phyloP scores from a whole-genome alignment of 2,888 invertebrate genomes.

The Priocnemis perturbator region DNA sequence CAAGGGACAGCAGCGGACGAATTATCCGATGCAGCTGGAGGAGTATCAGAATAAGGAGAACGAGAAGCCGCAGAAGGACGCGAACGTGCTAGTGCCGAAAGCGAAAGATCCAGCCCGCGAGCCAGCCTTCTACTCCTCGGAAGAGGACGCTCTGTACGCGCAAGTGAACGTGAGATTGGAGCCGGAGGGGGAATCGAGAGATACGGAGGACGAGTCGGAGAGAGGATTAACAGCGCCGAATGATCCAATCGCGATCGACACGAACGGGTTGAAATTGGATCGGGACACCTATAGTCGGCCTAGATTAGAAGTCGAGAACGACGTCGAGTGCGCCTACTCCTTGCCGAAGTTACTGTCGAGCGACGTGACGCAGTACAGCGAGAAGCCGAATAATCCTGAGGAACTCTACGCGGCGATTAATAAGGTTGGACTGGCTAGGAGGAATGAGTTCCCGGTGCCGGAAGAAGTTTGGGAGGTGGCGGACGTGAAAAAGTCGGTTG shows the following conservation, averaged over 20 bases:
- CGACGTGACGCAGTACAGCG: constrained; percentile 60
- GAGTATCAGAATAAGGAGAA: constrained; percentile 83
- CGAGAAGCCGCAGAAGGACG: constrained; percentile 78
- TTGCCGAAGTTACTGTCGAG: constrained; percentile 63
- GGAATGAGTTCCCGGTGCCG: constrained; percentile 63
- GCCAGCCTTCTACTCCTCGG: constrained; percentile 61
- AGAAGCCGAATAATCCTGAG: constrained; percentile 76
- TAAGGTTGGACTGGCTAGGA: constrained; percentile 63
- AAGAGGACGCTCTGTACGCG: constrained; percentile 69
- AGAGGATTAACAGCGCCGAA: constrained; percentile 50
- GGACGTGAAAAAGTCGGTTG: constrained; percentile 59
- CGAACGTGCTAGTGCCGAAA: constrained; percentile 29
- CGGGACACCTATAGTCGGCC: constrained; percentile 49
- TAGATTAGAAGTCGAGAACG: constrained; percentile 40
- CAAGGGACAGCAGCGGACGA: constrained; percentile 42
- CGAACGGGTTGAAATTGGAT: constrained; percentile 44
- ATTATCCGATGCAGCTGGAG: constrained; percentile 75
- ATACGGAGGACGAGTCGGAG: constrained; percentile 71
- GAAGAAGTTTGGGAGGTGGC: constrained; percentile 69
- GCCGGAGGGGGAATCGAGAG: constrained; percentile 71
- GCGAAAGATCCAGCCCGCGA: constrained; percentile 48
- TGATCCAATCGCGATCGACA: constrained; percentile 39
- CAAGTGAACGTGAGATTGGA: constrained; percentile 68
- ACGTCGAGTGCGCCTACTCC: constrained; percentile 63
- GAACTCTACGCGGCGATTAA: constrained; percentile 76